phyloP scores from a whole-genome alignment of 2,113 vertebrate species.

The Geothlypis trichas region DNA sequence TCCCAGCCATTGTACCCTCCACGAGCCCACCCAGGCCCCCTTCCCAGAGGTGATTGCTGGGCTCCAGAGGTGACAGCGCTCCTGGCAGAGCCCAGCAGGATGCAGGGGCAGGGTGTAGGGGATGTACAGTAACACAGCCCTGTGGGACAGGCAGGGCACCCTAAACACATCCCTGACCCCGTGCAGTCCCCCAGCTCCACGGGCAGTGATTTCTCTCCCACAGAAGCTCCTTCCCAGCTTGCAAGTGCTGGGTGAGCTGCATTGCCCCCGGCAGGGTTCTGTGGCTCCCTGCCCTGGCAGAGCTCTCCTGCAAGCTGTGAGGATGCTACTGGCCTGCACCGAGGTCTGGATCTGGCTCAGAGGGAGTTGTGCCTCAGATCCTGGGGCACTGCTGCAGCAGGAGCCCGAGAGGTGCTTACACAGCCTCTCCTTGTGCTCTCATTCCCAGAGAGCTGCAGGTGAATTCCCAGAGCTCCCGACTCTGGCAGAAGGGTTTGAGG shows the following conservation, averaged over 20 bases:
- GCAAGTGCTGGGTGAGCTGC: neutral
- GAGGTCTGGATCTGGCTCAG: fast-evolving
- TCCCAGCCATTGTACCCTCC: fast-evolving
- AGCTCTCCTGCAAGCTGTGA: neutral
- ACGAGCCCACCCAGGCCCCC: neutral
- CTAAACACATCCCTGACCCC: neutral
- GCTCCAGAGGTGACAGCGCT: neutral
- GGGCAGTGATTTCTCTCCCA: fast-evolving
- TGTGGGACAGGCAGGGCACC: neutral
- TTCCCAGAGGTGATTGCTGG: fast-evolving
- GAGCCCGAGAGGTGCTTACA: neutral
- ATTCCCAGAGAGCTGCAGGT: neutral
- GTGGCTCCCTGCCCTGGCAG: neutral
- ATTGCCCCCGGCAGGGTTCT: neutral
- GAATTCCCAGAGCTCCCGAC: neutral
- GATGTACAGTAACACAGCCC: fast-evolving
- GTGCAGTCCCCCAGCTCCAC: too few species aligned
- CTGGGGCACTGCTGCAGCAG: fast-evolving
- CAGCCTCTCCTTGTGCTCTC: neutral
- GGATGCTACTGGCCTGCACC: neutral
- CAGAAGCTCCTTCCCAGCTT: neutral
- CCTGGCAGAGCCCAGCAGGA: neutral
- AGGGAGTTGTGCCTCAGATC: neutral
- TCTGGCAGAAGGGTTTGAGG: neutral
- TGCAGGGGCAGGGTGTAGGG: neutral